phyloP scores from a whole-genome alignment of 2,113 vertebrate genomes.

The Anguilla japonica region DNA sequence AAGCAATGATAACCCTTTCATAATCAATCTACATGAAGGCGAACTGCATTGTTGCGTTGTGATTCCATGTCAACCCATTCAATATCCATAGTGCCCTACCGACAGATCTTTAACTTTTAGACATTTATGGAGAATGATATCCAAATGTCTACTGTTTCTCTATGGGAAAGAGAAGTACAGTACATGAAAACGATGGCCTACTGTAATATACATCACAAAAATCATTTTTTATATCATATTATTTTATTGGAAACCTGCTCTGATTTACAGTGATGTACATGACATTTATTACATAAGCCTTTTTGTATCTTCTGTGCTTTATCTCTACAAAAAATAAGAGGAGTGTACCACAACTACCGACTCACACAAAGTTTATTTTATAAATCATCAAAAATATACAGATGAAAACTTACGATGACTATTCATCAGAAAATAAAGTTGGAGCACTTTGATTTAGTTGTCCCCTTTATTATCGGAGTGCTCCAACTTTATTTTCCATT shows the following conservation, averaged over 20 bases:
- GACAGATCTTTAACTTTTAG: too few species aligned
- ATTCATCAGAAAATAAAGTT: too few species aligned
- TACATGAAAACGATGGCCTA: neutral
- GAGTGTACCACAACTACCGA: too few species aligned
- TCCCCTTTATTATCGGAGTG: too few species aligned
- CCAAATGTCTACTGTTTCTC: neutral
- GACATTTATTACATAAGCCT: neutral
- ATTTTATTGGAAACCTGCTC: neutral
- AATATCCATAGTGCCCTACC: neutral
- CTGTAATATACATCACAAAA: neutral
- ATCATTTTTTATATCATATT: neutral
- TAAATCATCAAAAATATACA: too few species aligned
- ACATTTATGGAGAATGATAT: neutral
- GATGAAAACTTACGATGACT: too few species aligned
- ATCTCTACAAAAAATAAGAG: too few species aligned
- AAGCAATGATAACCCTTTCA: neutral
- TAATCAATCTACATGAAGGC: neutral
- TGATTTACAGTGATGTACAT: neutral
- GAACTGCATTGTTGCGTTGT: neutral
- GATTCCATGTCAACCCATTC: neutral
- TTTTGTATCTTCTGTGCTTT: too few species aligned
- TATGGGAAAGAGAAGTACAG: neutral
- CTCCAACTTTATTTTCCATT: too few species aligned
- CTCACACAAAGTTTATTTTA: too few species aligned
- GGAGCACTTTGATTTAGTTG: too few species aligned